Evolutionary conservation across 1,140 invertebrate species (phyloP), one percentile per base, ranked within the genome.

Genomic region (Eumeta japonica): DNA sequence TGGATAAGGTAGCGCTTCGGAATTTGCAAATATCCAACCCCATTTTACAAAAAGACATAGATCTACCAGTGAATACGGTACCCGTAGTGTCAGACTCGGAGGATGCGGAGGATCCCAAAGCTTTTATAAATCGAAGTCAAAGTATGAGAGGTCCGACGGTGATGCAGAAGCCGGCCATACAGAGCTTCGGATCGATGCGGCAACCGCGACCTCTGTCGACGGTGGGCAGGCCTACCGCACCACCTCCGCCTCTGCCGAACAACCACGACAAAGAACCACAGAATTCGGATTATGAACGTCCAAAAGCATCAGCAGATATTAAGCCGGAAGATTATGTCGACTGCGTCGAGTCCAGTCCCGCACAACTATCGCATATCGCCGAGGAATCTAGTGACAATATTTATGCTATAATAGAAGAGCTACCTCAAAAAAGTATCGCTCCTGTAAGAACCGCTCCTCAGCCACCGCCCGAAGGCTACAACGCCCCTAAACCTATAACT

Each of bases 361-460:
- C 78, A 0, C 75, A 80, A 0, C 50, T 86, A 28, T 79, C 79
- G 0, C 80, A 83, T 41, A 84, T 86, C 16, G 77, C 78, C 17
- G 83, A 86, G 45, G 81, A 83, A 46, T 83, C 82, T 0, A 65
- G 68, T 16, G 89, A 92, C 46, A 90, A 90, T 54, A 92, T 92
- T 42, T 92, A 92, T 53, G 88, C 89, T 1, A 84, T 90, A 0
- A 92, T 92, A 30, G 88, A 90, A 55, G 90, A 92, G 57, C 78
- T 78, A 46, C 81, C 70, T 0, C 53, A 62, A 24, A 67, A 58
- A 36, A 55, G 57, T 7, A 43, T 59, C 13, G 7, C 37, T 12
- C 37, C 44, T 38, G 16, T 62, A 10, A 67, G 40, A 50, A 68
- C 37, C 37, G 57, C 16, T 59, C 66, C 48, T 50, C 72, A 62